These are phyloP conservation scores for Myiozetetes cayanensis DNA, from an alignment of 2,113 vertebrate species.

Conservation along the genomic window DNA sequence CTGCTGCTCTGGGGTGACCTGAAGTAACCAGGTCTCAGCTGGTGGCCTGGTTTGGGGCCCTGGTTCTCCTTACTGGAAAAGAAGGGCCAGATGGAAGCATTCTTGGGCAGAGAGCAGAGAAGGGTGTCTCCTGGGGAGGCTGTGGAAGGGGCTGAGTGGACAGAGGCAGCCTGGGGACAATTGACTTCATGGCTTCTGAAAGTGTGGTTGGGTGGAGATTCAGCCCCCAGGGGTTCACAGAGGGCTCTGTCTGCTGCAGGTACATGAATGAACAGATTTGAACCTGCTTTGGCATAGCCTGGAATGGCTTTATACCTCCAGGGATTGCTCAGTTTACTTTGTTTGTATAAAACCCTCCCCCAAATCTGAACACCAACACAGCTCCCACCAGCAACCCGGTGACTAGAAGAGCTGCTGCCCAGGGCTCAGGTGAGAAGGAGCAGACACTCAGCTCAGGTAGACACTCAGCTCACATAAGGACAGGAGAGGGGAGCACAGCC, in stretches of 20 bases:
- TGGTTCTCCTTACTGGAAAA: not conserved
- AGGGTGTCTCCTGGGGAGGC: not conserved
- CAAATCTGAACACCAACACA: not conserved
- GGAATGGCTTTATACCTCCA: not conserved
- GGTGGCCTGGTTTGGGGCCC: not conserved
- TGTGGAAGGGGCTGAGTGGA: rapidly evolving
- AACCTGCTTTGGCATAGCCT: not conserved
- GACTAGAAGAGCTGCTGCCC: not conserved
- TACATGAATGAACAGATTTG: not conserved
- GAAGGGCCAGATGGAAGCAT: not conserved
- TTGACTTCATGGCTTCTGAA: not conserved
- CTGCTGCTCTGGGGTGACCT: not conserved
- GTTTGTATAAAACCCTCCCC: not conserved
- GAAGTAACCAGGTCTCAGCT: not conserved
- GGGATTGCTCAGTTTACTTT: not conserved
- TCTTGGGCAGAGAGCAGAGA: not conserved
- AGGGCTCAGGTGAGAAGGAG: not conserved
- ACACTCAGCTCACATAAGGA: not conserved
- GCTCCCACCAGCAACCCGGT: not conserved
- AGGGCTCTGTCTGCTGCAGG: not conserved
- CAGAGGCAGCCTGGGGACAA: not conserved
- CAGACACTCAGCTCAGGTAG: not conserved
- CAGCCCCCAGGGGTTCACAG: not conserved
- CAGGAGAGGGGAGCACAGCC: not conserved
- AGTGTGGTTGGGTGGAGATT: not conserved